Evolutionary conservation across 2,797 vertebrate genomes (phyloP), one percentile per base, ranked within the genome.

Genomic region (Macrochelys suwanniensis): DNA sequence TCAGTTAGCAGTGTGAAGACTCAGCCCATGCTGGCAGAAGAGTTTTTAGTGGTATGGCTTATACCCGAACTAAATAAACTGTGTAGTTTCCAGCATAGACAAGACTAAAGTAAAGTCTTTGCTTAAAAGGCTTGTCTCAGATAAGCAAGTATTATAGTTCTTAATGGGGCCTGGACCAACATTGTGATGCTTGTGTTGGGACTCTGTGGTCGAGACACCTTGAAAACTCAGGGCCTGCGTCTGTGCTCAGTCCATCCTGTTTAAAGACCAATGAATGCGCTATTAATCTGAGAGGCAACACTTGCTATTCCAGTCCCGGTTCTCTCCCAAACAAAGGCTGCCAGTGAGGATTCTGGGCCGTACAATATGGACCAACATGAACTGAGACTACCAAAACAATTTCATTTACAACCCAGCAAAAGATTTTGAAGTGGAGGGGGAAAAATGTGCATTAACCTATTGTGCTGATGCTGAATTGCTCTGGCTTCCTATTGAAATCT

Each of bases 321-420:
- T 95, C 37, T 89, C 82, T 31, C 89, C 79, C 77, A 80, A 85
- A 65, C 8, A 78, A 92, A 91, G 11, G 37, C 45, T 89, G 95
- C 13, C 80, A 74, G 80, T 74, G 25, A 92, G 85, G 53, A 88
- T 82, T 80, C 23, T 74, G 54, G 50, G 88, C 82, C 19, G 6
- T 57, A 37, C 92, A 87, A 89, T 51, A 57, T 3, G 90, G 90
- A 88, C 11, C 33, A 90, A 9, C 31, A 16, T 17, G 84, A 90
- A 95, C 88, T 3, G 23, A 5, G 84, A 21, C 54, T 17, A 45
- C 12, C n/a, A 28, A 83, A 78, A 1, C 47, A 54, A 78, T 85
- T 83, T 68, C 45, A 82, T 78, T 45, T 92, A 31, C 45, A 92
- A 90, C 1, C 5, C 42, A 76, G 80, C 74, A 56, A 51, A 56